Conservation (phyloP, 2,113 vertebrate species). For the Calcarius ornatus region DNA sequence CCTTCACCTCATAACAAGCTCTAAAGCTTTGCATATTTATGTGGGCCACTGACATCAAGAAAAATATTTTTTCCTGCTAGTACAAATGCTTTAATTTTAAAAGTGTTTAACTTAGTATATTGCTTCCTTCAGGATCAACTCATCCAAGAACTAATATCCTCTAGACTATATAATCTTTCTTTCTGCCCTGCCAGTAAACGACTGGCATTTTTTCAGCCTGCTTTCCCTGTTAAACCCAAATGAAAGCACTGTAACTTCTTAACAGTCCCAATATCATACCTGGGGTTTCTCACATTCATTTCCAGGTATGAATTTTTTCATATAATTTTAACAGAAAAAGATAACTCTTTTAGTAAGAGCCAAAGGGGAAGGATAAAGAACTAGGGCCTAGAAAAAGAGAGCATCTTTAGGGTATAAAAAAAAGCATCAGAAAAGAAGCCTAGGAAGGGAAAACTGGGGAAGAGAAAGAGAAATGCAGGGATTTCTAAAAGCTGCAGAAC, state of each 20-base stretch:
- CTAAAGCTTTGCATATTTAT: background rate
- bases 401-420: background rate
- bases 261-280: background rate
- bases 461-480: background rate
- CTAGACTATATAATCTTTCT: background rate
- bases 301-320: background rate
- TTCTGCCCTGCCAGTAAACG: background rate
- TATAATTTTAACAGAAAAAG: background rate
- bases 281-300: background rate
- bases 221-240: background rate
- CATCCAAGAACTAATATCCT: background rate
- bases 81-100: background rate
- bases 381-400: background rate
- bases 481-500: background rate
- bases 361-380: background rate
- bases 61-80: background rate
- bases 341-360: background rate
- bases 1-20: background rate
- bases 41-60: background rate
- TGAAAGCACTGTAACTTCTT: background rate
- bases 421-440: background rate
- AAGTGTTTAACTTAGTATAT: background rate
- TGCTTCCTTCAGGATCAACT: background rate
- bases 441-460: background rate
- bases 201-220: background rate